Evolutionary conservation across 2,113 vertebrate species (phyloP).

Genomic region (Trematomus loennbergii): DNA sequence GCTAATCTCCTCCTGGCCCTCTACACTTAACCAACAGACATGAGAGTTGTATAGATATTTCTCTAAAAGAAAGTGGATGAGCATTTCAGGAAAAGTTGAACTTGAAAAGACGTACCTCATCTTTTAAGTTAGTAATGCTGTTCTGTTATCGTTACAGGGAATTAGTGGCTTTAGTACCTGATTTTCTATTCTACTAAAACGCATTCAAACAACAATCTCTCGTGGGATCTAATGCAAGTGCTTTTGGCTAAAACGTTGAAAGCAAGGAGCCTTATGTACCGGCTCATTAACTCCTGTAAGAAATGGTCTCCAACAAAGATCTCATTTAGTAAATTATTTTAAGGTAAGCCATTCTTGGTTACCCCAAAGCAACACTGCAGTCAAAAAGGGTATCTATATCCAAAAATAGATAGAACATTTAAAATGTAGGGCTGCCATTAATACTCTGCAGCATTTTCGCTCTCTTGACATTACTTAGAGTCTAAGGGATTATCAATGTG

Average conservation of each 20-base stretch:
- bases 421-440: slow-evolving; percentile 25
- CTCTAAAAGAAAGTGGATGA: background rate
- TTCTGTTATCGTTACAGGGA: background rate
- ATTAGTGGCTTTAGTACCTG: background rate
- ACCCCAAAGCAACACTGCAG: background rate
- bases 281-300: slow-evolving; percentile 31
- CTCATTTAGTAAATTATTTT: slow-evolving; percentile 55
- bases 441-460: slow-evolving; percentile 22
- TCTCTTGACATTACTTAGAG: slow-evolving; percentile 59
- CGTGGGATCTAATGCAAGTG: slow-evolving; percentile 26
- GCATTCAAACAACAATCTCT: slow-evolving; percentile 6
- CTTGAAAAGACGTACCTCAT: background rate
- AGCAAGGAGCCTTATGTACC: slow-evolving; percentile 10
- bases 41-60: background rate
- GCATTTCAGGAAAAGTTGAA: background rate
- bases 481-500: slow-evolving; percentile 60
- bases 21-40: background rate
- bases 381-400: background rate
- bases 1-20: slow-evolving; percentile 10
- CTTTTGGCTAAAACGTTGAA: slow-evolving; percentile 38
- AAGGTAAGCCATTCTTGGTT: slow-evolving; percentile 23
- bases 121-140: background rate
- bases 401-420: slow-evolving; percentile 27
- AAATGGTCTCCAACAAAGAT: slow-evolving; percentile 13
- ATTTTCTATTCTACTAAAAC: background rate